Percentiles rank a stretch among this genome's conserved stretches.
Conservation (phyloP, 1,140 invertebrate species). For the Bombus sibiricus region DNA sequence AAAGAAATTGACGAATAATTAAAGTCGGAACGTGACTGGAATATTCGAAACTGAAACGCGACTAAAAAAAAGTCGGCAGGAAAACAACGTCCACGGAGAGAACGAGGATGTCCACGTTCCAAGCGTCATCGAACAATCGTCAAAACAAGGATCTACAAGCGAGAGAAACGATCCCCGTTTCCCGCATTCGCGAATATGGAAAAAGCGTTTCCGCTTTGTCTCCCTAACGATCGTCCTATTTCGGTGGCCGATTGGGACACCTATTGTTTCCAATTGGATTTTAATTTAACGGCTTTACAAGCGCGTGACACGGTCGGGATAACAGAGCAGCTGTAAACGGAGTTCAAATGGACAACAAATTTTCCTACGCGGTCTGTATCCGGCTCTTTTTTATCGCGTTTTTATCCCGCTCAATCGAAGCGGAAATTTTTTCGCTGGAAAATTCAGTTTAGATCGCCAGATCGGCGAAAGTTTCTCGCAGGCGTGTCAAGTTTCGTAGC, state of each 20-base stretch:
- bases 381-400: too few relatives aligned
- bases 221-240: constrained; percentile 10
- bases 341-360: constrained; percentile 51
- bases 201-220: constrained; percentile 17
- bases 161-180: background rate
- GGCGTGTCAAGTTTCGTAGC: background rate
- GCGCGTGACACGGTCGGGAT: constrained; percentile 17
- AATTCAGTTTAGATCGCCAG: background rate
- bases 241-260: constrained; percentile 35
- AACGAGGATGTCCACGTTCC: background rate
- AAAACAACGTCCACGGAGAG: background rate
- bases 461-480: background rate
- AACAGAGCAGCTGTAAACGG: constrained; percentile 52
- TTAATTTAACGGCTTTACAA: constrained; percentile 62
- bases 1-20: background rate
- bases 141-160: constrained; percentile 16
- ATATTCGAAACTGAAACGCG: background rate
- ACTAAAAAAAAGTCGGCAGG: too few relatives aligned
- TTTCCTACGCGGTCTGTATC: background rate
- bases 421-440: constrained; percentile 33
- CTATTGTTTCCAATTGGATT: constrained; percentile 63
- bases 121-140: background rate
- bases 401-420: background rate
- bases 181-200: constrained; percentile 32
- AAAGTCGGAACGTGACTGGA: background rate